These are phyloP conservation scores for Thera britannica DNA, from an alignment of 2,888 invertebrate species.

Conservation along the genomic window DNA sequence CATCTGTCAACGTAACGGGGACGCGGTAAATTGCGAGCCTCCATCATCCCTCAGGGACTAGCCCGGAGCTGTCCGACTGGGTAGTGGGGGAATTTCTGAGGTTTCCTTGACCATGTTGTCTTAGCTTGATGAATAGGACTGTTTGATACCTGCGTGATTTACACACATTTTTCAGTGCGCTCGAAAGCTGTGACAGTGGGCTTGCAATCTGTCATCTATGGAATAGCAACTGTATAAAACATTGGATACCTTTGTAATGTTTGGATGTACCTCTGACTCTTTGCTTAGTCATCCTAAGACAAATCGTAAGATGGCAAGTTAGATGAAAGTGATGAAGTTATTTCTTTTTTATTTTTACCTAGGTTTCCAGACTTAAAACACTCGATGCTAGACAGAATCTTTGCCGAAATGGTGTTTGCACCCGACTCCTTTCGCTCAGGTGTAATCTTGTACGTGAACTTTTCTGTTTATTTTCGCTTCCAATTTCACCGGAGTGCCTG, in stretches of 20 bases:
- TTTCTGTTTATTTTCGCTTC: constrained; percentile 82
- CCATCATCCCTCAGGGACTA: constrained; percentile 71
- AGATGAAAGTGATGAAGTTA: too few relatives aligned
- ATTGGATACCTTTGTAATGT: too few relatives aligned
- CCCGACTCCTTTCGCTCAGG: constrained; percentile 60
- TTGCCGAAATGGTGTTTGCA: constrained; percentile 66
- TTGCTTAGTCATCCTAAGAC: too few relatives aligned
- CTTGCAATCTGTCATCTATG: too few relatives aligned
- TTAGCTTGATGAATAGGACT: constrained; percentile 35
- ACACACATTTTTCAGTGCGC: background rate
- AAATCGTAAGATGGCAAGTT: background rate
- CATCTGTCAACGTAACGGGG: constrained; percentile 76
- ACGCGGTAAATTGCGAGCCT: constrained; percentile 78
- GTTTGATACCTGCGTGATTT: constrained; percentile 5
- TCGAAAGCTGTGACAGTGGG: too few relatives aligned
- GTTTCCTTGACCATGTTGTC: constrained; percentile 39
- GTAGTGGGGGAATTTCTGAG: constrained; percentile 45
- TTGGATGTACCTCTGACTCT: too few relatives aligned
- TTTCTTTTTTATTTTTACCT: too few relatives aligned
- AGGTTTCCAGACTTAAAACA: constrained; percentile 27
- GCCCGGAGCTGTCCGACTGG: constrained; percentile 55
- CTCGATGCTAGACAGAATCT: constrained; percentile 29
- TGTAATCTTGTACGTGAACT: constrained; percentile 77
- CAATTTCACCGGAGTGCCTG: constrained; percentile 80
- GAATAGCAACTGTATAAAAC: too few relatives aligned